These are phyloP conservation scores for Hyposoter dolosus DNA, from an alignment of 2,888 invertebrate genomes.

Conservation along the genomic window DNA sequence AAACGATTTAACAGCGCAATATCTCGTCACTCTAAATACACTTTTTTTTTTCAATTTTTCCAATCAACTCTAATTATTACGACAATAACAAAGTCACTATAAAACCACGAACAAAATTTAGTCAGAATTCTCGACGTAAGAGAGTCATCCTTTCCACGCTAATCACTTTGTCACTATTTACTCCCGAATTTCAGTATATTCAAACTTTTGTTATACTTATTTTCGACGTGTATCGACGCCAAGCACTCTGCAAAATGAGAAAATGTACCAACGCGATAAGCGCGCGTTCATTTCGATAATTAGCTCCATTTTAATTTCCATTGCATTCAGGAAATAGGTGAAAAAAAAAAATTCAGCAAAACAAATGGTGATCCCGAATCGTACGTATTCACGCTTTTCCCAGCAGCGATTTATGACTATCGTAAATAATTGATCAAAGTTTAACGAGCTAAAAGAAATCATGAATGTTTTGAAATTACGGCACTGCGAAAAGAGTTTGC, in stretches of 20 bases:
- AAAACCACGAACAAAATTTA: conserved; percentile 6
- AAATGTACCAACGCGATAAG: neutral
- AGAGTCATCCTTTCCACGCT: conserved; percentile 6
- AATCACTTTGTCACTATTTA: conserved; percentile 48
- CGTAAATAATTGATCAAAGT: neutral
- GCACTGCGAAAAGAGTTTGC: neutral
- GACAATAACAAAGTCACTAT: conserved; percentile 28
- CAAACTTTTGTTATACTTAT: neutral
- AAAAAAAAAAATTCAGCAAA: neutral
- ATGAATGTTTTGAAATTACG: neutral
- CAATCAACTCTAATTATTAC: neutral
- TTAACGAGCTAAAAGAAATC: neutral
- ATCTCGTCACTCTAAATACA: neutral
- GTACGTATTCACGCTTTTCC: neutral
- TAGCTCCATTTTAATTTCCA: neutral
- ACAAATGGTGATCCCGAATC: neutral
- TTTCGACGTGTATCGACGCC: neutral
- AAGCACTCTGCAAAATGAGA: conserved; percentile 10
- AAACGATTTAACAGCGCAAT: neutral
- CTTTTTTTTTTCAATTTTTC: neutral
- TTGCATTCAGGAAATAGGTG: neutral
- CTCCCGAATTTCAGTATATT: conserved; percentile 1
- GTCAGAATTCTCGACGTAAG: conserved; percentile 3
- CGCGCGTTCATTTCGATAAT: neutral
- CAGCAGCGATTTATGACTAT: neutral